Conservation (phyloP, 2,797 vertebrate species). For the Rhodeus uyekii region DNA sequence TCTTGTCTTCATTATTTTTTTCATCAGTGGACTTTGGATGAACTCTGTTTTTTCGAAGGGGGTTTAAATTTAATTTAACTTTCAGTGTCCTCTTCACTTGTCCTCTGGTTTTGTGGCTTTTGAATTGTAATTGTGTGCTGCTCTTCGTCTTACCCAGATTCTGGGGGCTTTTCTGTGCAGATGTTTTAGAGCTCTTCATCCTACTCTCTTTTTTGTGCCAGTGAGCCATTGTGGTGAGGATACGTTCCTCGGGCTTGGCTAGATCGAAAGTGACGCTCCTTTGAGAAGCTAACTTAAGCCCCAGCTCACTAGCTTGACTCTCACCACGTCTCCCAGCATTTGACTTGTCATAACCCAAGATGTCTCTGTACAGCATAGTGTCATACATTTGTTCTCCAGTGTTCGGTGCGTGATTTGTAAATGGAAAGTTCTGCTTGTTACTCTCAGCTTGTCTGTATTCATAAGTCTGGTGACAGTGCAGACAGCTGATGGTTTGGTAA, state of each 20-base stretch:
- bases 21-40: slow-evolving; percentile 68
- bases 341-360: slow-evolving; percentile 60
- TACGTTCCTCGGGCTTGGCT: slow-evolving; percentile 53
- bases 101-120: slow-evolving; percentile 61
- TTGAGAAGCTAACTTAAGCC: slow-evolving; percentile 56
- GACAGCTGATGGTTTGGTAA: slow-evolving; percentile 57
- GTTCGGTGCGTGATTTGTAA: slow-evolving; percentile 9
- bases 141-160: slow-evolving; percentile 8
- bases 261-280: slow-evolving; percentile 75
- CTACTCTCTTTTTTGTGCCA: slow-evolving; percentile 46
- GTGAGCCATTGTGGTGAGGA: slow-evolving; percentile 46
- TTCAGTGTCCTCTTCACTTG: slow-evolving; percentile 67
- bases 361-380: slow-evolving; percentile 55
- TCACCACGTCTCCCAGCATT: slow-evolving; percentile 37
- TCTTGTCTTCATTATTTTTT: slow-evolving; percentile 54
- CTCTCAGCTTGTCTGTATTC: slow-evolving; percentile 53
- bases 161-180: not conserved
- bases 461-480: slow-evolving; percentile 64
- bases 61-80: slow-evolving; percentile 82
- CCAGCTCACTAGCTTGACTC: slow-evolving; percentile 56
- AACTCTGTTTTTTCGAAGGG: slow-evolving; percentile 77
- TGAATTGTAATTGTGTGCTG: slow-evolving; percentile 19
- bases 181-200: slow-evolving; percentile 25
- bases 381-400: slow-evolving; percentile 46
- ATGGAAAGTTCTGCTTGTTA: slow-evolving; percentile 35